Evolutionary conservation across 2,888 invertebrate genomes (phyloP).

Genomic region (Ectemnius lituratus): DNA sequence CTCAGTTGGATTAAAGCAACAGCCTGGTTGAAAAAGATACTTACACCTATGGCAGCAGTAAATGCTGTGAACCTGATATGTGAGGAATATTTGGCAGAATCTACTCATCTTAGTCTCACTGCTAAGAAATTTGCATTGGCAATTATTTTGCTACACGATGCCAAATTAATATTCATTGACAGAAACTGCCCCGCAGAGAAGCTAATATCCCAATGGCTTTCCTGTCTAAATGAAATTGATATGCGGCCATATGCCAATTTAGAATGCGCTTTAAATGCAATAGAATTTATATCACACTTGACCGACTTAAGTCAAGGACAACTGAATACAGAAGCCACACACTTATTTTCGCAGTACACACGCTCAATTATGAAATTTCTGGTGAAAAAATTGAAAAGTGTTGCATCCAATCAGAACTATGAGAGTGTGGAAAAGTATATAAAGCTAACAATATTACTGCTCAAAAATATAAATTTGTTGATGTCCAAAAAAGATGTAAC

Average conservation of each 20-base stretch:
- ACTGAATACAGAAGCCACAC: too few relatives aligned
- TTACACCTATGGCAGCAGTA: constrained; percentile 30
- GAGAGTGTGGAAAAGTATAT: constrained; percentile 50
- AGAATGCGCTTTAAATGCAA: constrained; percentile 40
- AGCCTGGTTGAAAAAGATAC: constrained; percentile 48
- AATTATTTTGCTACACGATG: constrained; percentile 63
- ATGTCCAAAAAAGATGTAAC: constrained; percentile 30
- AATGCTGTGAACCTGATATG: constrained; percentile 53
- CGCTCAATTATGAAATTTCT: constrained; percentile 18
- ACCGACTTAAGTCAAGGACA: constrained; percentile 25
- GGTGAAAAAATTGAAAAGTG: neutral
- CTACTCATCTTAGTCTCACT: constrained; percentile 29
- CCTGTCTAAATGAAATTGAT: constrained; percentile 54
- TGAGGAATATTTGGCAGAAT: constrained; percentile 27
- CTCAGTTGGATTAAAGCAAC: constrained; percentile 56
- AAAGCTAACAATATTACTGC: constrained; percentile 24
- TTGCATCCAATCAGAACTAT: neutral
- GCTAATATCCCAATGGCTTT: constrained; percentile 53
- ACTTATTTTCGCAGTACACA: neutral
- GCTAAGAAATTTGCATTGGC: constrained; percentile 60
- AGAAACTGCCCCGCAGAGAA: constrained; percentile 40
- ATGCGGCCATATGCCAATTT: constrained; percentile 66
- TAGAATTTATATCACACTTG: constrained; percentile 60
- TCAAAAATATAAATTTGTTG: constrained; percentile 28
- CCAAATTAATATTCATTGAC: constrained; percentile 49